Conservation (phyloP, 1,140 invertebrate species). For the Tenebrio molitor region DNA sequence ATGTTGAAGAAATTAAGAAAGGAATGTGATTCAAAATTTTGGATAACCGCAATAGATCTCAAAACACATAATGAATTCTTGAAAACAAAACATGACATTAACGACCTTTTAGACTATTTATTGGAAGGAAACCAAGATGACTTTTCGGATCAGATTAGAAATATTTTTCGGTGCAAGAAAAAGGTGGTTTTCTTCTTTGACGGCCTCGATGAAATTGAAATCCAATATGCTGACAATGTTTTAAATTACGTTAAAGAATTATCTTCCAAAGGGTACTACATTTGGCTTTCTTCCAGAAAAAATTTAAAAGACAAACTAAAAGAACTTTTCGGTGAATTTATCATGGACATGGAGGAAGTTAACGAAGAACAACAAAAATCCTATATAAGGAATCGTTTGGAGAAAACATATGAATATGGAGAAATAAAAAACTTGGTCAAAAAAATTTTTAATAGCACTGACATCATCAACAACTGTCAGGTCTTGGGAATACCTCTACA, state of each 20-base stretch:
- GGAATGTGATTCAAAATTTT: neutral
- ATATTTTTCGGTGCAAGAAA: neutral
- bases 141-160: neutral
- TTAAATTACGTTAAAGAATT: neutral
- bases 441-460: no score
- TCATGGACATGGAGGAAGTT: no score
- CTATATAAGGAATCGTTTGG: no score
- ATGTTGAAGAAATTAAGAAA: neutral
- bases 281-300: neutral
- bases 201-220: neutral
- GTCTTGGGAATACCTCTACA: no score
- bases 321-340: no score
- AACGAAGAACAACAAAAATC: no score
- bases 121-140: neutral
- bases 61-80: neutral
- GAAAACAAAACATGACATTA: neutral
- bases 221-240: neutral
- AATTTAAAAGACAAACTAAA: neutral
- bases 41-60: neutral
- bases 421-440: no score
- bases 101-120: neutral
- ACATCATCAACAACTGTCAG: no score
- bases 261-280: neutral
- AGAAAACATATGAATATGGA: no score
- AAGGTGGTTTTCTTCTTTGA: neutral